Percentiles rank a stretch among this genome's conserved stretches.
phyloP scores from a whole-genome alignment of 1,140 invertebrate species.

The Eupristina koningsbergeri region DNA sequence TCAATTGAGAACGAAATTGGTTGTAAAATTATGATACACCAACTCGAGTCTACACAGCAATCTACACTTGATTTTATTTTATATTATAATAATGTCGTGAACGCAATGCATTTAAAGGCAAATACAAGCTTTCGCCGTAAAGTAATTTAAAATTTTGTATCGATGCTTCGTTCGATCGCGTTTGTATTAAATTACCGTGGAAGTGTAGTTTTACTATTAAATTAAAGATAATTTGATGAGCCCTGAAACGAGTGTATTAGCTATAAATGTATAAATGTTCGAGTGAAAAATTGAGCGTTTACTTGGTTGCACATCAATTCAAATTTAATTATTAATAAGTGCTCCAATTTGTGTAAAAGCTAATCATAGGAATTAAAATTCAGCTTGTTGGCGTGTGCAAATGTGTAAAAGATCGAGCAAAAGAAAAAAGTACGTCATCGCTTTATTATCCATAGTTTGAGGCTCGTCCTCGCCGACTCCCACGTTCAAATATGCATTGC shows the following conservation, averaged over 20 bases:
- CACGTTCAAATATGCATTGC: constrained; percentile 42
- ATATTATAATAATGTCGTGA: neutral
- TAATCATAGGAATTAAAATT: neutral
- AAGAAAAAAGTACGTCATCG: constrained; percentile 34
- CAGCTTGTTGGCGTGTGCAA: neutral
- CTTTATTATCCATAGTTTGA: constrained; percentile 29
- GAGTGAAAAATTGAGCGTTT: too few species aligned
- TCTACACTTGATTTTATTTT: neutral
- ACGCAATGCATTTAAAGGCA: too few species aligned
- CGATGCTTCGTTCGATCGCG: too few species aligned
- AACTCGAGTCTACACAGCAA: neutral
- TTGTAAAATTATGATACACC: neutral
- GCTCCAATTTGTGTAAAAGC: too few species aligned
- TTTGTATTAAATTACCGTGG: too few species aligned
- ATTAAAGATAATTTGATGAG: too few species aligned
- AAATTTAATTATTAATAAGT: neutral
- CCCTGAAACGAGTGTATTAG: too few species aligned
- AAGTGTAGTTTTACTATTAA: too few species aligned
- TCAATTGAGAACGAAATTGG: neutral
- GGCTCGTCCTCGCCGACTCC: constrained; percentile 29
- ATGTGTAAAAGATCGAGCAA: neutral
- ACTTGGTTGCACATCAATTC: neutral
- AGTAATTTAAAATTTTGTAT: too few species aligned
- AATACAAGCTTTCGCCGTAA: too few species aligned
- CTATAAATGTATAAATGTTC: too few species aligned